A percentile compares a stretch with the other conserved stretches of the same genome.
Evolutionary conservation across 2,113 vertebrate species (phyloP).

Genomic region (Ictidomys tridecemlineatus): DNA sequence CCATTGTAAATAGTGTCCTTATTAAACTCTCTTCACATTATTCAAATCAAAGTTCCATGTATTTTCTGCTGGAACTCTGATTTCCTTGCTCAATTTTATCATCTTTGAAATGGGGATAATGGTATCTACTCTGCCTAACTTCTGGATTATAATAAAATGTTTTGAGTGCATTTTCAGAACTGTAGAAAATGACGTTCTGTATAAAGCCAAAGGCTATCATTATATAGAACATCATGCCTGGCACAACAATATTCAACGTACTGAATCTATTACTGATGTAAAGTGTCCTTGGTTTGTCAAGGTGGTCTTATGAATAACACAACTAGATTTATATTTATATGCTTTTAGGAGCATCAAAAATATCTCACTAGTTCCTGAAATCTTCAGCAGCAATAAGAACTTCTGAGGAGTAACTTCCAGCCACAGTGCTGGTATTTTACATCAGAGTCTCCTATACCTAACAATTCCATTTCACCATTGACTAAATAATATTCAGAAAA

Average conservation of each 20-base stretch:
- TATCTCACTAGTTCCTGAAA: neutral
- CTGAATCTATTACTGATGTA: neutral
- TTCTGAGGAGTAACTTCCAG: neutral
- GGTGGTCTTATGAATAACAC: neutral
- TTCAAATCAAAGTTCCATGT: neutral
- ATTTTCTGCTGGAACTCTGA: neutral
- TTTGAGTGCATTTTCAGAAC: neutral
- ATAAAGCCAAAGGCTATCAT: neutral
- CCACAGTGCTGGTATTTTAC: neutral
- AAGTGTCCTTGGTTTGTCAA: neutral
- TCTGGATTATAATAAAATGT: neutral
- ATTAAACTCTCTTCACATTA: neutral
- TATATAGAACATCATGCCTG: neutral
- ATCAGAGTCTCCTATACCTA: neutral
- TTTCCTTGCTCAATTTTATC: neutral
- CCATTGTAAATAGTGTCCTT: neutral
- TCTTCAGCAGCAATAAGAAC: neutral
- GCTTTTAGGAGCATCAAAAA: neutral
- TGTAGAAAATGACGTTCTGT: neutral
- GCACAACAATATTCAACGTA: neutral
- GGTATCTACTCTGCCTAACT: neutral
- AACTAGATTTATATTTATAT: neutral
- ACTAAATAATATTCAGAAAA: conserved; percentile 8
- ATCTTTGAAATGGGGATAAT: neutral
- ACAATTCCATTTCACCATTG: neutral